Evolutionary conservation across 2,113 vertebrate species (phyloP), one percentile per base, ranked within the genome.

Genomic region (Cheirogaleus medius): DNA sequence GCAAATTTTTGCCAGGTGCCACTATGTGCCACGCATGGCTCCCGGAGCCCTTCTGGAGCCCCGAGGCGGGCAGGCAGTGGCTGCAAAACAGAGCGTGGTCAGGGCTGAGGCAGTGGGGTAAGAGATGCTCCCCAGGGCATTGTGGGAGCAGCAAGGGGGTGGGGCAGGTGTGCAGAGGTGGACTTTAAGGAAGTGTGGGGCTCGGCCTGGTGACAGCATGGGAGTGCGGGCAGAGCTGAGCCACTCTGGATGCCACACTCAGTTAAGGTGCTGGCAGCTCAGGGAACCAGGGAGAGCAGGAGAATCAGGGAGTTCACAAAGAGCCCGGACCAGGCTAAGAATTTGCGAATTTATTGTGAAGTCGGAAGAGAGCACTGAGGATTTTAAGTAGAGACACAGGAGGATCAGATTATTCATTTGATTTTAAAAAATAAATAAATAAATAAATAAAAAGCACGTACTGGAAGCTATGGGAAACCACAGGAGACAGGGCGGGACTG

Each of bases 51-150:
- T 42, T 4, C 29, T 29, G 52, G 56, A 58, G 6, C 60, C 17
- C 12, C 0, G 0, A 37, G 34, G 21, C 20, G 3, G 39, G 20
- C 2, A 0, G 14, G 37, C 39, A 25, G 88, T 2, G 32, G 47
- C 80, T 29, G 1, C 17, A 58, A n/a, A 32, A 85, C 15, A 63
- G 29, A 29, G 80, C 21, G 0, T 13, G 29, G 29, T 42, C 63
- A 87, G 42, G 9, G 34, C 68, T 47, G 54, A 29, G n/a, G 18
- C 9, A 66, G 95, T 77, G 76, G 34, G 95, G 90, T 92, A 85
- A 91, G 49, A 49, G 49, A 49, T 49, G 12, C 49, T 49, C 81
- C 86, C 91, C 85, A 73, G n/a, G 42, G 96, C 92, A 95, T 81
- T 77, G 29, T 92, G 97, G 91, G 82, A 88, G 73, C n/a, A 6